Evolutionary conservation across 2,113 vertebrate species (phyloP), one percentile per base, ranked within the genome.

Genomic region (Neopipo cinnamomea): DNA sequence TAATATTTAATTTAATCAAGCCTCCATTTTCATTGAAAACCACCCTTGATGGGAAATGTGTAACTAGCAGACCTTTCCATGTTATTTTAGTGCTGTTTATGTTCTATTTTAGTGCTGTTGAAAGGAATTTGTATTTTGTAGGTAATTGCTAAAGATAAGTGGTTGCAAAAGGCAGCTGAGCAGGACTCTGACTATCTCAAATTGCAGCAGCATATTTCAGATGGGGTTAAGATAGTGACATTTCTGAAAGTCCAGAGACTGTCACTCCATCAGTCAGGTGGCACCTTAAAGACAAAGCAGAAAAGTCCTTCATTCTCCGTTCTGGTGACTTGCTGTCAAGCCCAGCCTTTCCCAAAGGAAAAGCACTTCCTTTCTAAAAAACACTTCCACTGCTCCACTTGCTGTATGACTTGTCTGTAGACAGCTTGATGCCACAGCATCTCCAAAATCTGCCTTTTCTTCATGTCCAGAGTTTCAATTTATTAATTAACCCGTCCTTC

Each of bases 1-100:
- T 84, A 94, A 85, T 80, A 50, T 74, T 95, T 88, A 88, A 62
- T 79, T 88, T 37, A 92, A 75, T 72, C 77, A 84, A 88, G 23
- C 25, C 30, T 74, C 42, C 5, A 6, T 67, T 94, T 91, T 88
- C 56, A 31, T 2, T 81, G 91, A 72, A 95, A 97, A 94, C 58
- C 39, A 78, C 14, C 8, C 30, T 46, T 62, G 63, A 55, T 89
- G 59, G 31, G 72, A 71, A 84, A 84, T 11, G 16, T 79, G 49
- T 79, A 42, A 91, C 66, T 84, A 71, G 21, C 21, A 77, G 63
- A 66, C 6, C 11, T 52, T 73, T 58, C 12, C 62, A 52, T 76
- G 58, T 37, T 65, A 53, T 68, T 85, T 75, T 52, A 77, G 12
- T 44, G n/a, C 24, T 91, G 73, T 53, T 77, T 74, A 14, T 79